These are phyloP conservation scores for Uria lomvia DNA, from an alignment of 2,113 vertebrate genomes.

Conservation along the genomic window DNA sequence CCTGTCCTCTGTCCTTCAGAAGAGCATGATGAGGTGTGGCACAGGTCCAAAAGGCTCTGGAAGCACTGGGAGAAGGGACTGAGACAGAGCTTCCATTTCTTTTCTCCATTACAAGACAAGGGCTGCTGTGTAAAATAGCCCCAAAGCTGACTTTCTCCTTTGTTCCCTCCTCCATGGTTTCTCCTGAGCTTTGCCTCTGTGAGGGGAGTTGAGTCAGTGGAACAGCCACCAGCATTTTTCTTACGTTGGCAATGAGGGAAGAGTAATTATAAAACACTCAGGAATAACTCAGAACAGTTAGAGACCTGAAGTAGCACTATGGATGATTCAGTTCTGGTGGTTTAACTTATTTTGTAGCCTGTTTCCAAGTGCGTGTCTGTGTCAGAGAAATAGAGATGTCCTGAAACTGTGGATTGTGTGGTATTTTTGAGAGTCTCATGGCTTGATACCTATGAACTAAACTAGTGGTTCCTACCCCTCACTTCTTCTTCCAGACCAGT, in stretches of 20 bases:
- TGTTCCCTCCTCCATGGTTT: background rate
- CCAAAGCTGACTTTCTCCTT: background rate
- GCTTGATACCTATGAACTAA: background rate
- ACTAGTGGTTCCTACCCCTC: background rate
- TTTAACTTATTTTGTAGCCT: background rate
- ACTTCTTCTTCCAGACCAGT: background rate
- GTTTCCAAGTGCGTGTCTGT: background rate
- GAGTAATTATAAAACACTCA: background rate
- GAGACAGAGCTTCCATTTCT: background rate
- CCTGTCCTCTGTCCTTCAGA: background rate
- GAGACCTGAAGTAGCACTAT: background rate
- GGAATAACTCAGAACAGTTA: background rate
- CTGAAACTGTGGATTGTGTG: background rate
- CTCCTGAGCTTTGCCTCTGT: background rate
- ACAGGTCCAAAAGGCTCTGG: background rate
- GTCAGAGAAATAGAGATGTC: background rate
- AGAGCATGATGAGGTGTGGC: background rate
- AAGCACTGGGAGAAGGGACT: background rate
- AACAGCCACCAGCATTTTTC: background rate
- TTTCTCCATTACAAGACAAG: background rate
- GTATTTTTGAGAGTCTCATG: background rate
- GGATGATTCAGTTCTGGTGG: background rate
- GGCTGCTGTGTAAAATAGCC: background rate
- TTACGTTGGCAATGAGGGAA: background rate
- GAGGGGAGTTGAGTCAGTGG: background rate